Percentiles rank a stretch among this genome's conserved stretches.
Evolutionary conservation across 2,888 invertebrate species (phyloP).

Genomic region (Unio pictorum): DNA sequence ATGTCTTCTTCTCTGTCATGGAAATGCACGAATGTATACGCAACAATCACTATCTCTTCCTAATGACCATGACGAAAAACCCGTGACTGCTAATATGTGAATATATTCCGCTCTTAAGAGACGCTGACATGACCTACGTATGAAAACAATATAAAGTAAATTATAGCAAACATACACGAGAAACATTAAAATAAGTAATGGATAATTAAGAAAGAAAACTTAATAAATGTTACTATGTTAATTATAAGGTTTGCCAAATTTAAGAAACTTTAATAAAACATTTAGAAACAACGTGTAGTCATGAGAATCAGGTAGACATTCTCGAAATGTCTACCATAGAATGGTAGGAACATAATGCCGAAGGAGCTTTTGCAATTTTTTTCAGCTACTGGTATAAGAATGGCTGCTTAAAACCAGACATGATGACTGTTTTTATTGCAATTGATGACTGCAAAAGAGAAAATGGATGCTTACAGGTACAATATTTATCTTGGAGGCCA

Average conservation of each 20-base stretch:
- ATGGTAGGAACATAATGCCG: not conserved
- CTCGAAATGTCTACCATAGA: not conserved
- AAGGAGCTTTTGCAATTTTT: not conserved
- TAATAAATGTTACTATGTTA: not conserved
- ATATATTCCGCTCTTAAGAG: too few relatives aligned
- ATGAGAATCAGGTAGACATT: not conserved
- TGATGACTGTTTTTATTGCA: constrained; percentile 68
- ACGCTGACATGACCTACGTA: not conserved
- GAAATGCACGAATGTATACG: too few relatives aligned
- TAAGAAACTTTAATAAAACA: not conserved
- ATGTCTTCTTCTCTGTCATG: too few relatives aligned
- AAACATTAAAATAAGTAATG: not conserved
- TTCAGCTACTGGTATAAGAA: constrained; percentile 69
- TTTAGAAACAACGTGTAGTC: not conserved
- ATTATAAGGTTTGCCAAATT: not conserved
- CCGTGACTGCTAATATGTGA: too few relatives aligned
- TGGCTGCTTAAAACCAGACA: constrained; percentile 63
- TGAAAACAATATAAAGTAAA: not conserved
- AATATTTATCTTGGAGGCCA: not conserved
- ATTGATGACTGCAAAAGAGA: constrained; percentile 58
- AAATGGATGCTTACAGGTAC: constrained; percentile 68
- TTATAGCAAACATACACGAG: not conserved
- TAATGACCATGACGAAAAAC: too few relatives aligned
- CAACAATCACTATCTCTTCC: too few relatives aligned
- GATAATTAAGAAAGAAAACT: not conserved